Base-by-base conservation (phyloP, 2,113 vertebrate species). In the Cisticola juncidis region DNA sequence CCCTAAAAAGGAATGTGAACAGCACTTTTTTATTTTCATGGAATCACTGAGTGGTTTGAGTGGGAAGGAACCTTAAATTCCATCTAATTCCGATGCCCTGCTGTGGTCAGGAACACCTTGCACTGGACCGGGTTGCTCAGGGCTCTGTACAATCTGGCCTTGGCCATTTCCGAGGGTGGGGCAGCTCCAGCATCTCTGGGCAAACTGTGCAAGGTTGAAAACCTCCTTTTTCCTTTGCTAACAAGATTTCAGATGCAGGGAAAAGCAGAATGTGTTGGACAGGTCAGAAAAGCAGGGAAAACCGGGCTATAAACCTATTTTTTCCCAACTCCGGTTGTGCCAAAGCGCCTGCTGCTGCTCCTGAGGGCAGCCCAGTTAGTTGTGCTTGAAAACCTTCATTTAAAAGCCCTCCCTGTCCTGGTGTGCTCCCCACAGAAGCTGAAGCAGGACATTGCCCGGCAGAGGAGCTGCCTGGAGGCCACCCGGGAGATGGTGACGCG, bases 391-490 rank as follows among this genome's bases (percentile, higher is more conserved):
- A 73, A n/a, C 58, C 60, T 77, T 31, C 53, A 36, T 57, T 92
- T 4, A 36, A 25, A 24, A 45, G 1, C 7, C 38, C 12, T 94
- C 62, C 38, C 54, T 94, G 7, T 85, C 24, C 23, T 3, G 7
- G 0, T 50, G 36, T 95, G 44, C 84, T 47, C 23, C 12, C 86
- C 23, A 2, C 98, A 99, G 99, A 99, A 99, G 98, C 97, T 99
- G 71, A 98, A 99, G 29, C 99, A 99, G 97, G 99, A 99, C 97
- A 98, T 99, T 5, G 98, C 99, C 73, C 98, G 99, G 74, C 98
- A 99, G 61, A 99, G 97, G 95, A 99, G 99, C 97, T 99, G 99
- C 51, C 98, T 99, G 89, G 99, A 99, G 5, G 98, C 99, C 66
- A 99, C 99, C 4, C 97, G 97, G 1, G 99, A 99, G 89, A 99